Percentiles rank a stretch among this genome's conserved stretches.
Conservation (phyloP, 2,797 vertebrate species). For the Oryzias dopingdopingensis region DNA sequence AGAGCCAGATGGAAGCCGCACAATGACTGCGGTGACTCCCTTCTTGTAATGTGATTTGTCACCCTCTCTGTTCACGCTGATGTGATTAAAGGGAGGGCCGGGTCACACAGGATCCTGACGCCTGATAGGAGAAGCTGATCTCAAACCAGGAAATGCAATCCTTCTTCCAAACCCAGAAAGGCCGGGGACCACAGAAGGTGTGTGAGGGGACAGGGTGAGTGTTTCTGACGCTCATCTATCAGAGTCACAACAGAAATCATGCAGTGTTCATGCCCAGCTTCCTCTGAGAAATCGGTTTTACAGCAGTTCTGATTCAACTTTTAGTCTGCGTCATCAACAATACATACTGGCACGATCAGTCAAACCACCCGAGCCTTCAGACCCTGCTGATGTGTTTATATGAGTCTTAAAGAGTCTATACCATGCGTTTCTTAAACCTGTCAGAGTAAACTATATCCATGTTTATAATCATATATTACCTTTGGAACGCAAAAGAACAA, state of each 20-base stretch:
- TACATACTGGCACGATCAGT: too few relatives aligned
- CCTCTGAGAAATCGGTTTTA: not conserved
- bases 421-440: too few relatives aligned
- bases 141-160: conserved; percentile 65
- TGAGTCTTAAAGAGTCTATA: too few relatives aligned
- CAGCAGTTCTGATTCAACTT: not conserved
- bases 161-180: conserved; percentile 38
- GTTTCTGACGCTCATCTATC: not conserved
- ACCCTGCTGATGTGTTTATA: too few relatives aligned
- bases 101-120: conserved; percentile 59
- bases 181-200: conserved; percentile 2
- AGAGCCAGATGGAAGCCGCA: conserved; percentile 43
- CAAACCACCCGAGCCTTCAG: too few relatives aligned
- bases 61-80: conserved; percentile 62
- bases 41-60: conserved; percentile 73
- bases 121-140: conserved; percentile 46
- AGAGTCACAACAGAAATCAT: not conserved
- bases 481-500: too few relatives aligned
- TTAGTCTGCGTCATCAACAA: not conserved
- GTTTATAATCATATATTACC: too few relatives aligned
- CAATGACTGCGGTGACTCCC: conserved; percentile 60
- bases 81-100: conserved; percentile 65
- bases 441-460: too few relatives aligned
- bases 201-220: conserved; percentile 10
- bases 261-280: not conserved